Evolutionary conservation across 2,888 invertebrate genomes (phyloP), one percentile per base, ranked within the genome.

Genomic region (Pachliopta kotzebuea): DNA sequence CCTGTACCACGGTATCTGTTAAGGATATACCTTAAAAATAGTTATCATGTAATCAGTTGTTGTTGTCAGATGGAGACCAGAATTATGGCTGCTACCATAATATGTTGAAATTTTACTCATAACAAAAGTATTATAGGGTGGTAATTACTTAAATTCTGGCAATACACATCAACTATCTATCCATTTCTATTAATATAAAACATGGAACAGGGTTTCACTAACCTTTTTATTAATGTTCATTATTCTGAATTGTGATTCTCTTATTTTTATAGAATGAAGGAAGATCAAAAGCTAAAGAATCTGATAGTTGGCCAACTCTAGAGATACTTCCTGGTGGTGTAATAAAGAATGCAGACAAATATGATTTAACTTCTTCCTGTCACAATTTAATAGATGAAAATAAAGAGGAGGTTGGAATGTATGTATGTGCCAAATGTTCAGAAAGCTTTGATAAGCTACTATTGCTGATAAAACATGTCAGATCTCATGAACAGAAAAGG

Each of bases 271-370:
- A 77, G 72, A 71, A 73, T 66, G 63, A 63, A 37, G 69, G 74
- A 56, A 56, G 66, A 42, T n/a, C 59, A 50, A 72, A 72, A 62
- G 42, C 69, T 37, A 76, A 72, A 24, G 69, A 72, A 3, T 76
- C 80, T 0, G 81, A 83, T 1, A 83, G 84, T 63, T 90, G 90
- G 90, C 90, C 90, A 0, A 90, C 88, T 0, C 70, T 90, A 58
- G 90, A 90, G 74, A 90, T 90, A 62, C 68, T 88, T 7, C 90
- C 90, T 0, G 90, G 90, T 0, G 90, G 90, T 17, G 87, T 90
- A 0, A 90, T 90, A 60, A 88, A 86, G 60, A 80, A 82, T 59
- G 76, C 78, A 0, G 79, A 85, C 11, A 81, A 83, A 63, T 69
- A 70, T 14, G 70, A 71, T 31, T 62, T 42, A 11, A 65, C 49